A percentile compares a stretch with the other conserved stretches of the same genome.
phyloP scores from a whole-genome alignment of 2,113 vertebrate genomes.

The Lepisosteus oculatus region DNA sequence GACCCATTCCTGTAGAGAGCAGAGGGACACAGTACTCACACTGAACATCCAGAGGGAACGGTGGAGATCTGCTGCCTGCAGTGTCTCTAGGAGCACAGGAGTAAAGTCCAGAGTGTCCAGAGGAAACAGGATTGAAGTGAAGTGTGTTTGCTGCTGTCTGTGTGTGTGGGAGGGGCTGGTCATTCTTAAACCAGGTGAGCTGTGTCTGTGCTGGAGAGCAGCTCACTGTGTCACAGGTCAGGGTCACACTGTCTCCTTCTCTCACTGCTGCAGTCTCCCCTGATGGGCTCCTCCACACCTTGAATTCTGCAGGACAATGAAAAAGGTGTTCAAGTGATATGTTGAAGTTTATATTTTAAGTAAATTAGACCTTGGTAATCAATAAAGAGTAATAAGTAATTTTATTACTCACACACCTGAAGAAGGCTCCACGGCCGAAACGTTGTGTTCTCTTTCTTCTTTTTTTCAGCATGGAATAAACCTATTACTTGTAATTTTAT shows the following conservation, averaged over 20 bases:
- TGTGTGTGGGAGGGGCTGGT: not conserved
- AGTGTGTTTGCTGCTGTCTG: constrained; percentile 2
- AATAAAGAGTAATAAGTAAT: not conserved
- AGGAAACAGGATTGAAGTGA: not conserved
- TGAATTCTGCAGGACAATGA: constrained; percentile 8
- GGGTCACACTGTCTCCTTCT: constrained; percentile 23
- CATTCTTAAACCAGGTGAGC: constrained; percentile 32
- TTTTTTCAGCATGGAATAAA: no score
- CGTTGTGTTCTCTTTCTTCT: no score
- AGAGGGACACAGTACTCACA: constrained; percentile 2
- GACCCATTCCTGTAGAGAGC: no score
- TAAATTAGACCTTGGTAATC: not conserved
- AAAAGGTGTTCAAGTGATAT: not conserved
- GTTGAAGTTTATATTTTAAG: not conserved
- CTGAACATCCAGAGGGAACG: constrained; percentile 14
- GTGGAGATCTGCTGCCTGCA: not conserved
- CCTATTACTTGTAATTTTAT: not conserved
- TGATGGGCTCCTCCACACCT: constrained; percentile 1
- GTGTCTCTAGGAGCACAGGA: constrained; percentile 24
- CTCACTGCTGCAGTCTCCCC: constrained; percentile 7
- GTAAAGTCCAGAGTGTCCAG: constrained; percentile 23
- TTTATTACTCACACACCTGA: not conserved
- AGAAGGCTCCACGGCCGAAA: no score
- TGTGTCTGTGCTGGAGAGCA: constrained; percentile 23
- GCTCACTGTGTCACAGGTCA: constrained; percentile 18